Base-by-base conservation (phyloP, 1,140 invertebrate genomes). In the Polyergus mexicanus region DNA sequence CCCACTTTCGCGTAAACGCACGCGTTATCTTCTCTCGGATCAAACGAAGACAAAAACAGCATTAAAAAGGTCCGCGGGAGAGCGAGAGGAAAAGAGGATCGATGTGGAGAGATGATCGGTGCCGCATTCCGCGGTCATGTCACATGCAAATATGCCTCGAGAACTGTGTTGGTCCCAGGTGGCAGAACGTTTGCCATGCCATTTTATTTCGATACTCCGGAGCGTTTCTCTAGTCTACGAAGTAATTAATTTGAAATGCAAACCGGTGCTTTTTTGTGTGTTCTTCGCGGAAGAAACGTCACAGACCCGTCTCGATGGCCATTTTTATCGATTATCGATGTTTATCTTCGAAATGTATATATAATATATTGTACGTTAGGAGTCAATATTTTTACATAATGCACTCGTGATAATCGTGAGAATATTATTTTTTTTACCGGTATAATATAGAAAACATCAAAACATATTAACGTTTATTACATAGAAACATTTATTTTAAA, bases 61-160 rank as follows among this genome's bases (percentile, higher is more conserved):
- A 77, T 86, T 85, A 54, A 85, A 84, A 89, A 77, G 76, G 76
- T 38, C 54, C 60, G 56, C n/a, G 38, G 71, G 62, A 66, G 32
- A 22, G n/a, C 32, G 16, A 19, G 75, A 47, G 54, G 32, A 81
- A 81, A 88, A 83, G 84, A 38, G 75, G 76, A 89, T 88, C 86
- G 85, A 86, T 91, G 86, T 92, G 85, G 88, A 66, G 81, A 38
- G 65, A 56, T 62, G 85, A 78, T 44, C 75, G 65, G 86, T 90
- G 81, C 86, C 90, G 90, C 90, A 91, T 91, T 92, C 90, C 91
- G 66, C 74, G 85, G 71, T 89, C 87, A 72, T 92, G 90, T 92
- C 65, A 78, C 85, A 92, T 91, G 90, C 84, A 90, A 92, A 93
- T 90, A 85, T 85, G 63, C 69, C 65, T 75, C 25, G 85, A 85